Base-by-base conservation (phyloP, 2,113 vertebrate genomes). In the Clarias macrocephalus region DNA sequence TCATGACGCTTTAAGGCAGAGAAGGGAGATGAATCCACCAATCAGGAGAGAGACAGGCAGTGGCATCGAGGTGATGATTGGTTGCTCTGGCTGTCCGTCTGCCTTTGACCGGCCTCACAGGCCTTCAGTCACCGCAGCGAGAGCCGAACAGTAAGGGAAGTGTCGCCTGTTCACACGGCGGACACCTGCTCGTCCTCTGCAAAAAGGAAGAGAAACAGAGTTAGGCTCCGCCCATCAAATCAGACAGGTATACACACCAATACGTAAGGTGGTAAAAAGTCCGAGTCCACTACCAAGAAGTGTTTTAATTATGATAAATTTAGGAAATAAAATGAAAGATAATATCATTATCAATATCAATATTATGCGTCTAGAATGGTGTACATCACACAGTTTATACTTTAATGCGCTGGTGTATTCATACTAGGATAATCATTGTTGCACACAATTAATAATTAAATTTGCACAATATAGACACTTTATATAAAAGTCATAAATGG, bases 1-100 rank as follows among this genome's bases (percentile, higher is more conserved):
- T 96, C 94, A 94, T 96, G 96, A 96, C 97, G 97, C 96, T 97
- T 98, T 99, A 99, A 98, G 98, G 98, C 97, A 95, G 97, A 95
- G 96, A 92, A 96, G 96, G 96, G 96, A 96, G 96, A 95, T 93
- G 95, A 88, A 85, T 97, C 96, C 96, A 95, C 95, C 93, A 92
- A 95, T 90, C 88, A 88, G 89, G 95, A 93, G 90, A 91, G 94
- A 94, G 95, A 93, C 94, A 92, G 93, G 93, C 93, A 94, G 95
- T 95, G 94, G 95, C 94, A 92, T 92, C 93, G 60, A 92, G 93
- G 57, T 79, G 95, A 94, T 91, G 94, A 94, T 94, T 96, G 80
- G 82, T 81, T 52, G 83, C 76, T 84, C 80, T 85, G 82, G 54
- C 84, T 83, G 93, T 91, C 56, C 66, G 94, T 94, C 91, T 94